Evolutionary conservation across 2,888 invertebrate genomes (phyloP), one percentile per base, ranked within the genome.

Genomic region (Drosophila peninsularis): DNA sequence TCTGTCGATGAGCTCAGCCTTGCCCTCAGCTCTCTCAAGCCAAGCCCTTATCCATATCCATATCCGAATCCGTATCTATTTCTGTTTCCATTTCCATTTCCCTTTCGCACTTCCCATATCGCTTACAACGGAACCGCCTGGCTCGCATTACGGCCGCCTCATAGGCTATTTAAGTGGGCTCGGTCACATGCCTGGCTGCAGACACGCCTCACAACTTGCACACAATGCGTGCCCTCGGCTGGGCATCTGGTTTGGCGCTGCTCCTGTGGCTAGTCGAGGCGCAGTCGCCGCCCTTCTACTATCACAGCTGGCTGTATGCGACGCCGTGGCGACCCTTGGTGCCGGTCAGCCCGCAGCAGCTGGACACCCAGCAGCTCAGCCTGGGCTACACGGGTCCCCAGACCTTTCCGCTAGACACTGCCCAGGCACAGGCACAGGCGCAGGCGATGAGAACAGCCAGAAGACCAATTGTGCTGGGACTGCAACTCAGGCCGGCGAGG

Each of bases 361-460:
- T 56, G 47, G 71, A 62, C n/a, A 7, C 52, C 1, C 50, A 52
- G 9, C 55, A 80, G 7, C 52, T 80, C 1, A 86, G 82, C 49
- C 61, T 71, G 17, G 81, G 83, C 6, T 86, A 83, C 44, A 74
- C 65, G 41, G 86, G 81, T 17, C 81, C 82, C 1, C 82, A 82
- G 36, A 71, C 55, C 14, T 82, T 86, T 64, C 83, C 86, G 0
- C 34, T 10, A 0, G 32, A 24, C 1, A 21, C 58, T 14, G 39
- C 37, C 14, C 57, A 17, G 30, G 45, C 10, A 3, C 36, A 11
- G 14, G 27, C 27, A 6, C 27, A 24, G 24, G 37, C 7, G 0
- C 36, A 13, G 52, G 10, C 53, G 3, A 6, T 34, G n/a, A 3
- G 13, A 42, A 37, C 17, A 0, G 21, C 11, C 0, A 42, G 50